Evolutionary conservation across 2,888 invertebrate genomes (phyloP).

Genomic region (Gortyna flavago): DNA sequence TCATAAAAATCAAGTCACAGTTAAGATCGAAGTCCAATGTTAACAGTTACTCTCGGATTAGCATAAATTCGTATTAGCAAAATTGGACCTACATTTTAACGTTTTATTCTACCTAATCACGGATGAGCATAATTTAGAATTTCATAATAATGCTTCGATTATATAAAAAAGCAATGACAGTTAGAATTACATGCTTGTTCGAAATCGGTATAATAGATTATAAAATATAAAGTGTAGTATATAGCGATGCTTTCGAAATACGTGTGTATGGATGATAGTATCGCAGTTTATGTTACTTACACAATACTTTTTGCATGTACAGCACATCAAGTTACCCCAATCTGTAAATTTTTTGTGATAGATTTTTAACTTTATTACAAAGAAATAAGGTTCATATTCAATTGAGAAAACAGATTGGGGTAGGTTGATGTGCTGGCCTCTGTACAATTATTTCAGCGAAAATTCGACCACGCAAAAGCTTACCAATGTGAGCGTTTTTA

Average conservation of each 20-base stretch:
- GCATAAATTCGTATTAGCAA: slow-evolving; percentile 5
- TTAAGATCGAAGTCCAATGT: slow-evolving; percentile 35
- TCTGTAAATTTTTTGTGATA: too few relatives aligned
- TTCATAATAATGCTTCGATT: slow-evolving; percentile 45
- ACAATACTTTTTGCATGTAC: slow-evolving; percentile 39
- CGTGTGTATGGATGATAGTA: slow-evolving; percentile 13
- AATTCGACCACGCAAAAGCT: slow-evolving; percentile 30
- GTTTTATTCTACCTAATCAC: slow-evolving; percentile 10
- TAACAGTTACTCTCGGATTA: slow-evolving; percentile 9
- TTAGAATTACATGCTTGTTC: slow-evolving; percentile 15
- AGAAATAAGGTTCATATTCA: too few relatives aligned
- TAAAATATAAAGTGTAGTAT: slow-evolving; percentile 12
- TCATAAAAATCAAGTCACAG: slow-evolving; percentile 22
- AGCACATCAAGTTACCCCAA: too few relatives aligned
- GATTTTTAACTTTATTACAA: too few relatives aligned
- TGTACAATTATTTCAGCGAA: slow-evolving; percentile 35
- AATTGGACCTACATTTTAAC: slow-evolving; percentile 44
- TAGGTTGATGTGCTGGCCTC: too few relatives aligned
- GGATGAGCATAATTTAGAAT: slow-evolving; percentile 31
- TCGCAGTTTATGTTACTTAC: slow-evolving; percentile 38
- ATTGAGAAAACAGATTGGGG: too few relatives aligned
- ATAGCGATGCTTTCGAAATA: slow-evolving; percentile 34
- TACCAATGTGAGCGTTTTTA: slow-evolving; percentile 38
- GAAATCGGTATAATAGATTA: slow-evolving; percentile 25
- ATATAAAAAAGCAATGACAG: slow-evolving; percentile 39